These are phyloP conservation scores for Raja brachyura DNA, from an alignment of 2,113 vertebrate genomes.

Conservation along the genomic window DNA sequence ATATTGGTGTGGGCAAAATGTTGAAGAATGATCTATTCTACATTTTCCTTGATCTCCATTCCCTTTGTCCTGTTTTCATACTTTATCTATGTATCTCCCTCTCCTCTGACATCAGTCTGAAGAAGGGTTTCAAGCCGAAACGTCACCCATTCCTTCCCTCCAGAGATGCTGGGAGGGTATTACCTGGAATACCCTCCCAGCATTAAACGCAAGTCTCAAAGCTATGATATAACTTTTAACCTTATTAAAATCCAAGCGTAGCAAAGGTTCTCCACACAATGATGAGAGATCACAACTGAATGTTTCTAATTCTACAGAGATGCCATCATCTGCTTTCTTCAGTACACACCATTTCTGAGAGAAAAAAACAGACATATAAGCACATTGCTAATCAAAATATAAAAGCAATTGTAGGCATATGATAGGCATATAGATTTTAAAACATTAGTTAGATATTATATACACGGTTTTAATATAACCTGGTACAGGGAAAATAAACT, in stretches of 20 bases:
- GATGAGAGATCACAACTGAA: constrained; percentile 3
- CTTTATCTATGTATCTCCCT: too few species aligned
- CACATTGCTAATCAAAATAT: neutral
- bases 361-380: neutral
- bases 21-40: too few species aligned
- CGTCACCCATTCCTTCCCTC: too few species aligned
- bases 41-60: too few species aligned
- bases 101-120: too few species aligned
- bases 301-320: neutral
- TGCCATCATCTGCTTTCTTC: too few species aligned
- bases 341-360: neutral
- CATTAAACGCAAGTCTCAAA: neutral
- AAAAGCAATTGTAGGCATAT: neutral
- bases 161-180: too few species aligned
- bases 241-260: neutral
- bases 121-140: too few species aligned
- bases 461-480: neutral
- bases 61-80: too few species aligned
- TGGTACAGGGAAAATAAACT: neutral
- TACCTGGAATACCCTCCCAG: too few species aligned
- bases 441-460: neutral
- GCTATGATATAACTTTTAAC: neutral
- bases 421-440: neutral
- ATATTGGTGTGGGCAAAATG: too few species aligned
- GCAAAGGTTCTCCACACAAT: neutral